These are phyloP conservation scores for Etheostoma cragini DNA, from an alignment of 2,113 vertebrate species.

Conservation along the genomic window DNA sequence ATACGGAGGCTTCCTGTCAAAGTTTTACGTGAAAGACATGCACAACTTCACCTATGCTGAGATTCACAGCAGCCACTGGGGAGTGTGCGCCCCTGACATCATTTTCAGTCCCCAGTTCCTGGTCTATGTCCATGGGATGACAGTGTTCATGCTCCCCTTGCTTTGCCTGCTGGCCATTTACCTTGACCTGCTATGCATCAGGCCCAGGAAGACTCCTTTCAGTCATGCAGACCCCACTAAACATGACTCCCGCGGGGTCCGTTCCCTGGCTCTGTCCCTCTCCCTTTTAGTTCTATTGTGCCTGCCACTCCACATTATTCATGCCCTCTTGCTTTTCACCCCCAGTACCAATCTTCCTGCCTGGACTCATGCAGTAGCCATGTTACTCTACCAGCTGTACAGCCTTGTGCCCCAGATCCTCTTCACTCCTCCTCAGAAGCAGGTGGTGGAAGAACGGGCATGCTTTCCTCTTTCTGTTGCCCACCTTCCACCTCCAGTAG, in stretches of 20 bases:
- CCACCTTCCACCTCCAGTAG: conserved; percentile 43
- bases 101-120: conserved; percentile 79
- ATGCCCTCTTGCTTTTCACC: conserved; percentile 75
- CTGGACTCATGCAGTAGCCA: conserved; percentile 61
- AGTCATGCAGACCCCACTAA: conserved; percentile 51
- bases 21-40: conserved; percentile 78
- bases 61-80: conserved; percentile 82
- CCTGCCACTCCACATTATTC: conserved; percentile 80
- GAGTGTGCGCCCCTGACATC: conserved; percentile 77
- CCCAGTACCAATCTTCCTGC: conserved; percentile 60
- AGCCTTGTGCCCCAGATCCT: conserved; percentile 82
- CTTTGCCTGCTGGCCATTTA: conserved; percentile 78
- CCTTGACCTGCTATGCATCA: conserved; percentile 73
- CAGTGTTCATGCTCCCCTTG: conserved; percentile 79
- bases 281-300: conserved; percentile 84
- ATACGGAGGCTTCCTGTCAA: conserved; percentile 83
- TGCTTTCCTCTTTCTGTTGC: conserved; percentile 53
- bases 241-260: conserved; percentile 47
- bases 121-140: conserved; percentile 80
- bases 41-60: conserved; percentile 77
- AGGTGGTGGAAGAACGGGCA: conserved; percentile 21
- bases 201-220: conserved; percentile 46
- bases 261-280: conserved; percentile 79
- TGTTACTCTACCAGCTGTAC: conserved; percentile 83
- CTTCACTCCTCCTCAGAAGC: conserved; percentile 74